phyloP scores from a whole-genome alignment of 2,113 vertebrate species.

The Brevimyrus niger region DNA sequence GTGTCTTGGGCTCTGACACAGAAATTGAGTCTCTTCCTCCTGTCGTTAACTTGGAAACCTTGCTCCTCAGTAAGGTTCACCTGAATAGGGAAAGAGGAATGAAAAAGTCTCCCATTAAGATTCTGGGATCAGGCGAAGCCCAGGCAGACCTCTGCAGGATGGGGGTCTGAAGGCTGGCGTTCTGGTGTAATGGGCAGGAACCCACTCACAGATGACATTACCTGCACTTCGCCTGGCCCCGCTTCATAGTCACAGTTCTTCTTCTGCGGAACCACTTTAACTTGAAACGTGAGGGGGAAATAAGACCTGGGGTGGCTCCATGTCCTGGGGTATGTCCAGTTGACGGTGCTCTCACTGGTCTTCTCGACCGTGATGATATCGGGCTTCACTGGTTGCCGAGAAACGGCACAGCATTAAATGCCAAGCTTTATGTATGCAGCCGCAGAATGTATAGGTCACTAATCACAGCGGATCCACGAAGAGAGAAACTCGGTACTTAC shows the following conservation, averaged over 20 bases:
- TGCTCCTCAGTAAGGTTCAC: constrained; percentile 11
- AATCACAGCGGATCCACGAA: not conserved
- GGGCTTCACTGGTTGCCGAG: constrained; percentile 48
- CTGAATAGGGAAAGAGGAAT: not conserved
- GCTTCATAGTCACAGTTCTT: constrained; percentile 33
- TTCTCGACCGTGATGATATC: constrained; percentile 25
- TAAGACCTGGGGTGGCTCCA: constrained; percentile 52
- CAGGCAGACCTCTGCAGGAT: not conserved
- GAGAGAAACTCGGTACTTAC: not conserved
- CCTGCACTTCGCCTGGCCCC: constrained; percentile 9
- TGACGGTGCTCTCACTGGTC: constrained; percentile 28
- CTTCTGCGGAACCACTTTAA: constrained; percentile 41
- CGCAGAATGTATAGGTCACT: not conserved
- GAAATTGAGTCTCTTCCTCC: constrained; percentile 39
- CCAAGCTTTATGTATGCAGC: not conserved
- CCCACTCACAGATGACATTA: not conserved
- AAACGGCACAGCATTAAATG: not conserved
- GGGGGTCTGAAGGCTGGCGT: not conserved
- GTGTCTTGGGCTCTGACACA: constrained; percentile 57
- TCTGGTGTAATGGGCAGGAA: not conserved
- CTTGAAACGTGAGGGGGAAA: constrained; percentile 53
- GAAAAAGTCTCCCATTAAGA: not conserved
- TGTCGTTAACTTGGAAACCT: not conserved
- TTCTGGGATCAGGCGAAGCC: not conserved
- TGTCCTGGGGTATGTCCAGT: constrained; percentile 47